Evolutionary conservation across 2,888 invertebrate species (phyloP).

Genomic region (Calliopum simillimum): DNA sequence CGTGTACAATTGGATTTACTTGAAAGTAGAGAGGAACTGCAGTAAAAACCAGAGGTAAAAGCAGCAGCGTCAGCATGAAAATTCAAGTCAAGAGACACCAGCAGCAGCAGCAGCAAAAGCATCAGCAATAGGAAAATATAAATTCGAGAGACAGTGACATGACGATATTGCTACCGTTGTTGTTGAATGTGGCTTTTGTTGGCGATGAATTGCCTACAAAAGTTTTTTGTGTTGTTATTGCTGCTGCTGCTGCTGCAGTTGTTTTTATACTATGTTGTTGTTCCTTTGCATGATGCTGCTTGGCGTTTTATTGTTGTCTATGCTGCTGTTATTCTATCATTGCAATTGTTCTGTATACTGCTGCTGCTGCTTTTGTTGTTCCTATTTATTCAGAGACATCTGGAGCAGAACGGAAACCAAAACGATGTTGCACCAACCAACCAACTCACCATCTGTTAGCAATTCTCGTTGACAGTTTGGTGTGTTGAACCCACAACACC

Average conservation of each 20-base stretch:
- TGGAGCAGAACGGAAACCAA: constrained; percentile 27
- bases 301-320: background rate
- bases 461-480: too few species aligned
- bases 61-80: background rate
- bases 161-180: constrained; percentile 12
- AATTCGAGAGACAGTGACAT: too few species aligned
- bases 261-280: background rate
- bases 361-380: background rate
- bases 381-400: constrained; percentile 6
- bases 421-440: background rate
- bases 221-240: background rate
- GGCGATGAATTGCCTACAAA: constrained; percentile 5
- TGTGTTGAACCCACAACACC: too few species aligned
- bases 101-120: background rate
- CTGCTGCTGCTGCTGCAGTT: background rate
- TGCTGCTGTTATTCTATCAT: too few species aligned
- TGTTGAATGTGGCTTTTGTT: constrained; percentile 8
- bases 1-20: constrained; percentile 41
- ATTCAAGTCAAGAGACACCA: background rate
- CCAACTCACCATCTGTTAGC: constrained; percentile 9
- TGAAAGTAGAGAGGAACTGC: background rate
- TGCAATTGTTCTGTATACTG: too few species aligned
- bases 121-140: too few species aligned
- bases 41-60: background rate
- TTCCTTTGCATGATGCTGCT: background rate